Evolutionary conservation across 1,140 invertebrate genomes (phyloP).

Genomic region (Drosophila ironensis): DNA sequence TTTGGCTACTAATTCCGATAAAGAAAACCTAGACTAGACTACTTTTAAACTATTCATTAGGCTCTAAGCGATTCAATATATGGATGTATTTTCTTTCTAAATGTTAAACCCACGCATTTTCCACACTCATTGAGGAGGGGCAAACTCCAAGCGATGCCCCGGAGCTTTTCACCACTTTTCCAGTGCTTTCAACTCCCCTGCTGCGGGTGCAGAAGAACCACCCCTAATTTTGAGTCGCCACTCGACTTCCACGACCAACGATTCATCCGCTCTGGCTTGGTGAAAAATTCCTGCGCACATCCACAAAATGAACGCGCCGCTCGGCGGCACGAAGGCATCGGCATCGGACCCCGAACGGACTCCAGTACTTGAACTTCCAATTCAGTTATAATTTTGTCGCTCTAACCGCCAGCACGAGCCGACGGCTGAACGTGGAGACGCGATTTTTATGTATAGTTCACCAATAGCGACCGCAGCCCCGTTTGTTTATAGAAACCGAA

Average conservation of each 20-base stretch:
- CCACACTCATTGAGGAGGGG: background rate
- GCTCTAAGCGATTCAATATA: conserved; percentile 25
- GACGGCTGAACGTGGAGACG: conserved; percentile 50
- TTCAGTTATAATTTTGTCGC: conserved; percentile 77
- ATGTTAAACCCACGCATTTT: conserved; percentile 12
- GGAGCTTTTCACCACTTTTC: conserved; percentile 40
- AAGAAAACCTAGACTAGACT: conserved; percentile 5
- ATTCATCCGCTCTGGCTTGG: conserved; percentile 15
- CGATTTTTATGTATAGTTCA: conserved; percentile 26
- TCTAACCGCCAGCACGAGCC: conserved; percentile 69
- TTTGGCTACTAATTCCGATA: conserved; percentile 87
- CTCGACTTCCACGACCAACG: conserved; percentile 39
- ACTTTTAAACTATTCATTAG: conserved; percentile 12
- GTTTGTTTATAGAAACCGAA: conserved; percentile 41
- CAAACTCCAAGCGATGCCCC: background rate
- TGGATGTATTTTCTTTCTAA: conserved; percentile 29
- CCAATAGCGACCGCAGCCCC: conserved; percentile 12
- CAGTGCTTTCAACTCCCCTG: conserved; percentile 33
- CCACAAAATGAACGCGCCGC: conserved; percentile 58
- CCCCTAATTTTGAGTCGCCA: conserved; percentile 27
- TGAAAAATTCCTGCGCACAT: conserved; percentile 63
- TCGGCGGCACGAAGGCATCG: conserved; percentile 20
- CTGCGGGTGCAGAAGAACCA: conserved; percentile 1
- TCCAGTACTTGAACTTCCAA: conserved; percentile 79
- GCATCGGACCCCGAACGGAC: conserved; percentile 58